Conservation (phyloP, 2,797 vertebrate genomes). For the Capromys pilorides region DNA sequence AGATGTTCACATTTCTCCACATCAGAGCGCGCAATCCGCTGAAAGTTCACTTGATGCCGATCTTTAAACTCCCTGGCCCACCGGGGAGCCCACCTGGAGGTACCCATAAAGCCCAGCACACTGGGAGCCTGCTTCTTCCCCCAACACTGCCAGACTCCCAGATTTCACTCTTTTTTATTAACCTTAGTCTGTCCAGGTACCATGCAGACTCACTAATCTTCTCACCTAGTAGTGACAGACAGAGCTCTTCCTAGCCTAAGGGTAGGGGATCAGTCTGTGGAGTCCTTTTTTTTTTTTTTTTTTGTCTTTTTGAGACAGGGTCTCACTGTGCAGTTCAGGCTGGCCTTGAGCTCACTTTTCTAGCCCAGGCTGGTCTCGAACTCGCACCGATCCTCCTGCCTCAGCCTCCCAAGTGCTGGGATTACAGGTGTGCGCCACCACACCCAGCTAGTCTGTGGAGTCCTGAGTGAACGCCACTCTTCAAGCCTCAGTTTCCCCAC, state of each 20-base stretch:
- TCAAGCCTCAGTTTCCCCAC: constrained; percentile 24
- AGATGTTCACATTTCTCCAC: not conserved
- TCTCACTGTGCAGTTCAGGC: no score
- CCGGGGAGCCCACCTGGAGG: not conserved
- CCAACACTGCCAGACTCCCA: not conserved
- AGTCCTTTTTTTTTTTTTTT: no score
- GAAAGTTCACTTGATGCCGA: not conserved
- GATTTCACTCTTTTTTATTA: not conserved
- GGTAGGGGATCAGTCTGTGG: not conserved
- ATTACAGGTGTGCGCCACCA: no score
- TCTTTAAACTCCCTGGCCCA: not conserved
- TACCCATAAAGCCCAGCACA: not conserved
- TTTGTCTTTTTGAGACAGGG: no score
- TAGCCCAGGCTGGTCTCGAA: no score
- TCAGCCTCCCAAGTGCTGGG: no score
- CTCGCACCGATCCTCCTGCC: no score
- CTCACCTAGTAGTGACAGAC: not conserved
- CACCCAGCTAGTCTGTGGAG: not conserved
- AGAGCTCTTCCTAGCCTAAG: constrained; percentile 34
- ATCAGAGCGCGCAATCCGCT: not conserved
- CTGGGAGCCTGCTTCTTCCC: not conserved
- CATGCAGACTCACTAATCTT: not conserved
- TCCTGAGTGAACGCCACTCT: not conserved
- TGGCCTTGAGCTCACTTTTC: no score
- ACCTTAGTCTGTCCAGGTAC: not conserved